These are phyloP conservation scores for Ahaetulla prasina DNA, from an alignment of 2,113 vertebrate species.

Conservation along the genomic window DNA sequence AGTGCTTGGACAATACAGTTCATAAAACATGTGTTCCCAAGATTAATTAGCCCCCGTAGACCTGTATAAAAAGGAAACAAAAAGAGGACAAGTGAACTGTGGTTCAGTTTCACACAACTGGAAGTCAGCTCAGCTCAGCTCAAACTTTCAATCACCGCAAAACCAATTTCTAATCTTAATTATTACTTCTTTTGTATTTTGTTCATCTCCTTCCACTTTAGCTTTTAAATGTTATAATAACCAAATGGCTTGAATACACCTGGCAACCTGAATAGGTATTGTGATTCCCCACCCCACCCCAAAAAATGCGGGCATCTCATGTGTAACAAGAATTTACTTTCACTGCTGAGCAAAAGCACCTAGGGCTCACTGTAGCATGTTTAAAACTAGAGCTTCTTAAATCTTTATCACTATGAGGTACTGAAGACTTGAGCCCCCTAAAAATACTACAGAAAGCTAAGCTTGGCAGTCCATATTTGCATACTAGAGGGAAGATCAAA, in stretches of 20 bases:
- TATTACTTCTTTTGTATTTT: neutral
- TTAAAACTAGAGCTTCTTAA: neutral
- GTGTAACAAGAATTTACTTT: neutral
- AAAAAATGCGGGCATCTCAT: neutral
- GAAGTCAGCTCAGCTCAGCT: fast-evolving
- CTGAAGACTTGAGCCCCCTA: neutral
- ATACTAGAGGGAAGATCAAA: neutral
- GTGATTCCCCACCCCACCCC: neutral
- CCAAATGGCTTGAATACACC: neutral
- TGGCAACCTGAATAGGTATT: no score
- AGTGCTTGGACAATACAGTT: conserved; percentile 98
- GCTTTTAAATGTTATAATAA: neutral
- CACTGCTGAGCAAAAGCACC: neutral
- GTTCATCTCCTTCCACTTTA: neutral
- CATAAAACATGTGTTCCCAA: conserved; percentile 99
- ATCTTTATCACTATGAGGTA: neutral
- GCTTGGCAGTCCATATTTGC: neutral
- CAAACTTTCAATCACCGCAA: neutral
- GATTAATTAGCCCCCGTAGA: conserved; percentile 95
- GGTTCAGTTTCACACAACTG: conserved; percentile 24
- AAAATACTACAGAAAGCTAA: neutral
- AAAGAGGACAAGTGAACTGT: conserved; percentile 32
- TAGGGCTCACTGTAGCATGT: neutral
- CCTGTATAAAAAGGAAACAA: conserved; percentile 69
- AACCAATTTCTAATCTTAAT: neutral